phyloP scores from a whole-genome alignment of 2,113 vertebrate species.

The Isurus oxyrinchus region DNA sequence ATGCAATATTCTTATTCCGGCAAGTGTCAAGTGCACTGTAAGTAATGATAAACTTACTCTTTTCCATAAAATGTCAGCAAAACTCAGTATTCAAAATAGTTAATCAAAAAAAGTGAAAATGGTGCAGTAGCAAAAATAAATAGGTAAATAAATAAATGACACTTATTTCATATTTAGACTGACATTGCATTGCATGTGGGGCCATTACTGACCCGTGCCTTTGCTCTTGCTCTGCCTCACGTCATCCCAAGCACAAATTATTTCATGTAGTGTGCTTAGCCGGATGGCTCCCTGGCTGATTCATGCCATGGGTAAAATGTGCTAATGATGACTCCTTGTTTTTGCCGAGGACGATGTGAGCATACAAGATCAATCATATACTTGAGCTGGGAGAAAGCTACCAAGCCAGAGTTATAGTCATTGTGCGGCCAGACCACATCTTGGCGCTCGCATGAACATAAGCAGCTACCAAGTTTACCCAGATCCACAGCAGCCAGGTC shows the following conservation, averaged over 20 bases:
- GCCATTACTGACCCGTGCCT: background rate
- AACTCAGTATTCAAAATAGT: background rate
- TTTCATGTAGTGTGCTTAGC: background rate
- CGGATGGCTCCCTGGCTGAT: background rate
- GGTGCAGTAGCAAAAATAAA: background rate
- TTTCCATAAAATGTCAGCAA: background rate
- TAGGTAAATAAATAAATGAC: slow-evolving; percentile 28
- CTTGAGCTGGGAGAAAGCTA: background rate
- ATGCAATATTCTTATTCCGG: background rate
- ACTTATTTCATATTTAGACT: background rate
- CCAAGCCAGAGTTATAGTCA: background rate
- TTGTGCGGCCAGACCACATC: background rate
- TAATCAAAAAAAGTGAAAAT: slow-evolving; percentile 29
- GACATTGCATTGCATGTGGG: background rate
- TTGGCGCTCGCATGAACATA: too few species aligned
- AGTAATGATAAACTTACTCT: slow-evolving; percentile 9
- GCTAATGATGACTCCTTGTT: slow-evolving; percentile 19
- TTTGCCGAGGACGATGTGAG: background rate
- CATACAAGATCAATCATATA: background rate
- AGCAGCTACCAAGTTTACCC: background rate
- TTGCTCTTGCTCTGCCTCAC: background rate
- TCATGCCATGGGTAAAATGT: slow-evolving; percentile 22
- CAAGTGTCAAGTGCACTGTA: background rate
- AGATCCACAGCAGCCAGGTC: background rate
- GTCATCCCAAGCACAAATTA: background rate